A percentile compares a stretch with the other conserved stretches of the same genome.
These are phyloP conservation scores for Drosophila putrida DNA, from an alignment of 2,888 invertebrate genomes.

Conservation along the genomic window DNA sequence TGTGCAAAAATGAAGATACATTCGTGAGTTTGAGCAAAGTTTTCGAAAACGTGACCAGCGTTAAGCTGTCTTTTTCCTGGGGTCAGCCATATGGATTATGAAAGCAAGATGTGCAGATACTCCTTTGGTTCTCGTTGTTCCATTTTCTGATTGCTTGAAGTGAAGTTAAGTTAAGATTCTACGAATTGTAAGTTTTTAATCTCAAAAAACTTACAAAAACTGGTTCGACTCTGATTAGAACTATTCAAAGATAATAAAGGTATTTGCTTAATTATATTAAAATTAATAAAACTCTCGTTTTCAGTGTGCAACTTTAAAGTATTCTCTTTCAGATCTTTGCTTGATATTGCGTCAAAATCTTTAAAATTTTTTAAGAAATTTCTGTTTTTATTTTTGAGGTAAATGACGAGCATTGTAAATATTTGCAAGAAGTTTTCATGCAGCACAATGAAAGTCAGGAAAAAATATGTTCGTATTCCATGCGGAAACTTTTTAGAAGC, in stretches of 20 bases:
- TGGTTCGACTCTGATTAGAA: no score
- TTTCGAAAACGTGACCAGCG: conserved; percentile 45
- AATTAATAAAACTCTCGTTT: neutral
- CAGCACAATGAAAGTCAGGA: conserved; percentile 36
- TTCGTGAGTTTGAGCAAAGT: conserved; percentile 21
- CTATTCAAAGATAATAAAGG: neutral
- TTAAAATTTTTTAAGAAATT: conserved; percentile 8
- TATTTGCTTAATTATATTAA: neutral
- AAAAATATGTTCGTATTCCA: conserved; percentile 5
- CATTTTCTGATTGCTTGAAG: conserved; percentile 41
- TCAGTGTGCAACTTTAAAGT: neutral
- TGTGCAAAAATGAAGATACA: conserved; percentile 15
- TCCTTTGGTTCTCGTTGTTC: conserved; percentile 25
- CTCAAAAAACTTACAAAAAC: neutral
- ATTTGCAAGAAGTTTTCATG: conserved; percentile 22
- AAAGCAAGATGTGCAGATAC: conserved; percentile 26
- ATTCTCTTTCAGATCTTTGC: neutral
- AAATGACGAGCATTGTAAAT: conserved; percentile 18
- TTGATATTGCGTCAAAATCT: no score
- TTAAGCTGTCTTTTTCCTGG: conserved; percentile 25
- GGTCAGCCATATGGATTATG: conserved; percentile 44
- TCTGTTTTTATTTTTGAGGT: conserved; percentile 12
- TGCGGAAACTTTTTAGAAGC: conserved; percentile 47
- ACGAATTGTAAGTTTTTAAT: neutral
- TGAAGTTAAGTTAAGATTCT: conserved; percentile 1